Conservation (phyloP, 2,888 invertebrate species). For the Synanthedon vespiformis region DNA sequence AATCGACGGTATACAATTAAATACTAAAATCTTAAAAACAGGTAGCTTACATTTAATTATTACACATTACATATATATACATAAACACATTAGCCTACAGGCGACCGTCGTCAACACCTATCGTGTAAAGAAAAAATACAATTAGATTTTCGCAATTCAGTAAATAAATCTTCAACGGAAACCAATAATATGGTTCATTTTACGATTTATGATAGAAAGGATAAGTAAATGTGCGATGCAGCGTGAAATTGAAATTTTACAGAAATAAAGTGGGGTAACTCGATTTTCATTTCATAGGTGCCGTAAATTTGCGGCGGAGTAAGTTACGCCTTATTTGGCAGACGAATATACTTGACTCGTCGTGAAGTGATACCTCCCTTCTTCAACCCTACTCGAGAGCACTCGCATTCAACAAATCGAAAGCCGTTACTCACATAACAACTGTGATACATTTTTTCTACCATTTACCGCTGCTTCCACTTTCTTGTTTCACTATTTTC, state of each 20-base stretch:
- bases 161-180: neutral
- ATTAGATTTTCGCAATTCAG: too few species aligned
- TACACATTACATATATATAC: too few species aligned
- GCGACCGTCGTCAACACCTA: too few species aligned
- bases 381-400: constrained; percentile 52
- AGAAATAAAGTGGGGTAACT: constrained; percentile 32
- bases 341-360: constrained; percentile 47
- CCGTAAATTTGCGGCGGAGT: constrained; percentile 40
- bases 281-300: constrained; percentile 36
- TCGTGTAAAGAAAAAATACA: too few species aligned
- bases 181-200: constrained; percentile 6
- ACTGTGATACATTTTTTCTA: constrained; percentile 48
- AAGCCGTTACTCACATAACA: constrained; percentile 55
- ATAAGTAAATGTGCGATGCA: constrained; percentile 24
- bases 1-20: too few species aligned
- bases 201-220: constrained; percentile 16
- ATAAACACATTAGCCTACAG: too few species aligned
- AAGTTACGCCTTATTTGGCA: constrained; percentile 60
- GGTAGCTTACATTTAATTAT: too few species aligned
- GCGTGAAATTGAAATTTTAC: constrained; percentile 52
- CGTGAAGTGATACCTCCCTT: constrained; percentile 49
- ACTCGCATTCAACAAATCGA: constrained; percentile 58
- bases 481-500: constrained; percentile 23
- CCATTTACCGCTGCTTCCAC: constrained; percentile 34
- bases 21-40: too few species aligned